Conservation (phyloP, 2,113 vertebrate genomes). For the Phaethon lepturus region DNA sequence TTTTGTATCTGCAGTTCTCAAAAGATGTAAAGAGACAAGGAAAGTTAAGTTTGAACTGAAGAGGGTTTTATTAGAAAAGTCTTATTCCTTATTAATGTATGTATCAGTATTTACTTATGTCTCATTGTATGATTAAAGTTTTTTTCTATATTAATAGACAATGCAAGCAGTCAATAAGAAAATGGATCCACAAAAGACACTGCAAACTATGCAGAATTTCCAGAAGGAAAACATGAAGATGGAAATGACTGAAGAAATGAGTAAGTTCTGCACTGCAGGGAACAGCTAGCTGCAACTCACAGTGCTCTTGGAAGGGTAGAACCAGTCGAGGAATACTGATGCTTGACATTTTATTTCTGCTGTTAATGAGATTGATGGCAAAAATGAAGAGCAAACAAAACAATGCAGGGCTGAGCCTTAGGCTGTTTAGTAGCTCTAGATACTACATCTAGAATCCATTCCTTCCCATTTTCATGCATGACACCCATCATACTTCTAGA, state of each 20-base stretch:
- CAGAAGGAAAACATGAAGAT: constrained; percentile 99
- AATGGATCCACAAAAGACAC: constrained; percentile 97
- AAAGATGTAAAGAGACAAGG: background rate
- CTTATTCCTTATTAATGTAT: background rate
- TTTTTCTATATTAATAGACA: constrained; percentile 79
- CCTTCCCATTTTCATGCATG: background rate
- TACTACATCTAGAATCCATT: background rate
- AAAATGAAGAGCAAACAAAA: background rate
- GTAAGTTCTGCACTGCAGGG: constrained; percentile 75
- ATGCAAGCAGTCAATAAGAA: constrained; percentile 98
- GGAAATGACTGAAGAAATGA: constrained; percentile 98
- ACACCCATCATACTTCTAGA: background rate
- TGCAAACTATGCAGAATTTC: constrained; percentile 98
- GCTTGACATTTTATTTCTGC: background rate
- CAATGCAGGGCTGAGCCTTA: background rate
- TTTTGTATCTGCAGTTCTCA: background rate
- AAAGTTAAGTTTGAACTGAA: background rate
- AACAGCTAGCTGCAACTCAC: background rate
- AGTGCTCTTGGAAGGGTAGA: background rate
- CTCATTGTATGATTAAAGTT: background rate
- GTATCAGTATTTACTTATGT: background rate
- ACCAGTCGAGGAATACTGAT: background rate
- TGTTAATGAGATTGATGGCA: background rate
- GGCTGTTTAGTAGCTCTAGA: background rate
- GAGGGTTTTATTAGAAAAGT: background rate